Base-by-base conservation (phyloP, 1,140 invertebrate species). In the Lepidurus apus region DNA sequence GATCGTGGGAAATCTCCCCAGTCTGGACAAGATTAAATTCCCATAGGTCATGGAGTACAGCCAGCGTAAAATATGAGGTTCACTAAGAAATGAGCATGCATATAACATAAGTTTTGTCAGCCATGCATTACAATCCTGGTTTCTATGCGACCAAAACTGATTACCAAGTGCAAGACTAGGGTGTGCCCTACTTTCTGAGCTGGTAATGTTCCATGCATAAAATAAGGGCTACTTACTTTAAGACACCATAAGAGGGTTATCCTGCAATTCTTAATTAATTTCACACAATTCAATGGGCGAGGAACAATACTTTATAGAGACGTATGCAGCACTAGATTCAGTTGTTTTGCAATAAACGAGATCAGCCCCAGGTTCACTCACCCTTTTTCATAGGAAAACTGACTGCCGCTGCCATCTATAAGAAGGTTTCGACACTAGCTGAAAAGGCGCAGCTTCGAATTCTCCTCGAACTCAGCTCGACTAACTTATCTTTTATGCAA, bases 321-420 rank as follows among this genome's bases (percentile, higher is more conserved):
- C 53, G 53, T 65, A 65, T 65, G 21, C 53, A 65, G 53, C 53
- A 65, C 53, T 65, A 65, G n/a, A 65, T 65, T 65, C 53, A 65
- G 0, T 65, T 65, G 53, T 65, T 65, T 65, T 65, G 53, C 53
- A 65, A 65, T 65, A 65, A 65, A 65, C 17, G 53, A 65, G 53
- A 65, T 13, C 53, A 65, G 53, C 53, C 21, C 53, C 53, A 65
- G 53, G 53, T 65, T 65, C 53, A 65, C 53, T 65, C 21, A 65
- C 53, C 34, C 53, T 65, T 65, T 65, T 65, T 4, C 53, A 21
- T 65, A 65, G 53, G 53, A 65, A 65, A 65, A 17, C 9, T 65
- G 21, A 65, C 53, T 21, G 9, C 17, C 6, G 53, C 6, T 65
- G 53, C 53, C 53, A 65, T 65, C 53, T 65, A 65, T 17, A 11